A percentile compares a stretch with the other conserved stretches of the same genome.
phyloP scores from a whole-genome alignment of 2,888 invertebrate genomes.

The Eugnorisma glareosa region DNA sequence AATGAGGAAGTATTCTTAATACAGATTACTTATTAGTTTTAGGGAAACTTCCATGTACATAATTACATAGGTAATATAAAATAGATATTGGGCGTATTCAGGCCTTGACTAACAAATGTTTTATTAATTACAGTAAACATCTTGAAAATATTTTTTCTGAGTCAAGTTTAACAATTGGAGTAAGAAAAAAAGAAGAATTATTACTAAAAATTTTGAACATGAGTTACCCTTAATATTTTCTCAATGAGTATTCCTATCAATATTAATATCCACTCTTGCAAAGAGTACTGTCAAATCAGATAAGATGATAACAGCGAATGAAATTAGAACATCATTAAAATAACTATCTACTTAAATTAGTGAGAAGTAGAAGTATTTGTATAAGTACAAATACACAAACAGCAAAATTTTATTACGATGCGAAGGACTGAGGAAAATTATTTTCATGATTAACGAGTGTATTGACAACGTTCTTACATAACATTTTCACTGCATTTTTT shows the following conservation, averaged over 20 bases:
- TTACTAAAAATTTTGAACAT: neutral
- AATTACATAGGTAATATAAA: too few species aligned
- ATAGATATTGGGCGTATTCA: neutral
- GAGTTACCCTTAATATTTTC: neutral
- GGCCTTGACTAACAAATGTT: neutral
- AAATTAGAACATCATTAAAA: conserved; percentile 11
- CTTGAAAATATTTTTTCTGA: neutral
- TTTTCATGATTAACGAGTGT: conserved; percentile 39
- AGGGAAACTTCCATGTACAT: neutral
- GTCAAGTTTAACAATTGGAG: too few species aligned
- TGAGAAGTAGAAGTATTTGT: accelerated
- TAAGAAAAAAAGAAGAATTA: too few species aligned
- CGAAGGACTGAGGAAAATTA: conserved; percentile 31
- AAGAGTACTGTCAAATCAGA: conserved; percentile 35
- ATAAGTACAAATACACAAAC: too few species aligned
- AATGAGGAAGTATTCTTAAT: neutral
- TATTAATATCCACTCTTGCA: neutral
- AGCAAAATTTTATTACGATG: neutral
- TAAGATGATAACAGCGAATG: conserved; percentile 22
- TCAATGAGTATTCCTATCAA: neutral
- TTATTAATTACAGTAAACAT: neutral
- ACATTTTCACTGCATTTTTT: conserved; percentile 53
- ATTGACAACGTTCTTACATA: conserved; percentile 71
- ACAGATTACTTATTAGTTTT: neutral
- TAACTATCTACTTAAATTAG: neutral